Evolutionary conservation across 2,888 invertebrate genomes (phyloP), one percentile per base, ranked within the genome.

Genomic region (Tethea ocularis): DNA sequence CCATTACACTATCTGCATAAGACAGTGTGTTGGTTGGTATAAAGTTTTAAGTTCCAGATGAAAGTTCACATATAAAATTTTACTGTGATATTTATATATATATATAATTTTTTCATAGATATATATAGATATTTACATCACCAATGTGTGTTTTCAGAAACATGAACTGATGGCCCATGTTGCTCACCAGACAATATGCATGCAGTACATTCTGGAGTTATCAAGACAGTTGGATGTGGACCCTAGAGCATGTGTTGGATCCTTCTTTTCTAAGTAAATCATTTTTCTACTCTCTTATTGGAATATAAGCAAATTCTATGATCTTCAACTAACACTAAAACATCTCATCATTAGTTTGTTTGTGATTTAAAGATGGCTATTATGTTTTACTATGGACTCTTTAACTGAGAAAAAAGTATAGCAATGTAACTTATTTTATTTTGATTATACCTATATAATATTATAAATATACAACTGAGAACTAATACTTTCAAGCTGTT

Each of bases 181-280:
- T 0, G 98, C 99, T 0, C 99, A 99, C 88, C 99, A 99, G 88
- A 98, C 97, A 59, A 99, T 99, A 80, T 98, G 99, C 75, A 98
- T 99, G 97, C 99, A 99, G 93, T 99, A 99, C 85, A 98, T 99
- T 66, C 92, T 99, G 73, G 99, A 99, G 87, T 91, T 99, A 58
- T 97, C 99, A 1, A 99, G 97, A 82, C 98, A 98, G 78, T 87
- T 99, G 64, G 97, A 98, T 81, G 95, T 97, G 13, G 98, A 99
- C 91, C 99, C 99, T 0, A 94, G 98, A 68, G 96, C 96, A 15
- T 99, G 98, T 87, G 95, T 99, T 20, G 94, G 95, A 58, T 96
- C 98, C 11, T 99, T 99, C 93, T 99, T 98, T 83, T 93, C 95
- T 6, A 96, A 89, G 93, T 93, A 75, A 72, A 29, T 63, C 60